Evolutionary conservation across 2,797 vertebrate species (phyloP), one percentile per base, ranked within the genome.

Genomic region (Falco cherrug): DNA sequence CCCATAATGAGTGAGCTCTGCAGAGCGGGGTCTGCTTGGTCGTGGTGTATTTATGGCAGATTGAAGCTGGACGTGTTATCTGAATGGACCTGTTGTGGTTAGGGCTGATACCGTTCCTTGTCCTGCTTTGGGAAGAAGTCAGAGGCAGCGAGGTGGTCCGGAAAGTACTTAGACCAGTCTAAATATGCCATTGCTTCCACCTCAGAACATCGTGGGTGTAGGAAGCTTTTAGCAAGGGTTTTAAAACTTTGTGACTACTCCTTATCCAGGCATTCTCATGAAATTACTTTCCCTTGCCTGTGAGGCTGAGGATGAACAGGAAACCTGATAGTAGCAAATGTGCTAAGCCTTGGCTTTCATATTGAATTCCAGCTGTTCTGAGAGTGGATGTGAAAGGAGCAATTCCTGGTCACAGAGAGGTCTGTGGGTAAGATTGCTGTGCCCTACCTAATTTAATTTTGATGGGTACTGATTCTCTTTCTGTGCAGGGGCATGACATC

Each of bases 201-300:
- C 31, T 28, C 54, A 87, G 53, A 92, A 35, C 31, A 56, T 5
- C 1, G 6, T 6, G 25, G 10, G 33, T 14, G 14, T 18, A 76
- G 80, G 47, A 57, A 91, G n/a, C 1, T 84, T 90, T 92, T 61
- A 73, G 31, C 20, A 78, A 53, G 25, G 6, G 18, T 76, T 71
- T 92, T 88, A 35, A 80, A 83, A 71, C 67, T 92, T 63, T 87
- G n/a, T 54, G 20, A 69, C 61, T 93, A 60, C 41, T 84, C 31
- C 24, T 64, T 43, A 43, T 28, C 5, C 33, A 84, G 29, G 4
- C 15, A 50, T 69, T 91, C 31, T 78, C 29, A 22, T 47, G 25
- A 88, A 81, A 77, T 90, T 59, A 50, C 22, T 76, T 94, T 70
- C 20, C 17, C 51, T 92, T 93, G 37, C 50, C 47, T 75, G 15